A percentile compares a stretch with the other conserved stretches of the same genome.
Evolutionary conservation across 2,888 invertebrate species (phyloP).

Genomic region (Onthophagus sagittarius): DNA sequence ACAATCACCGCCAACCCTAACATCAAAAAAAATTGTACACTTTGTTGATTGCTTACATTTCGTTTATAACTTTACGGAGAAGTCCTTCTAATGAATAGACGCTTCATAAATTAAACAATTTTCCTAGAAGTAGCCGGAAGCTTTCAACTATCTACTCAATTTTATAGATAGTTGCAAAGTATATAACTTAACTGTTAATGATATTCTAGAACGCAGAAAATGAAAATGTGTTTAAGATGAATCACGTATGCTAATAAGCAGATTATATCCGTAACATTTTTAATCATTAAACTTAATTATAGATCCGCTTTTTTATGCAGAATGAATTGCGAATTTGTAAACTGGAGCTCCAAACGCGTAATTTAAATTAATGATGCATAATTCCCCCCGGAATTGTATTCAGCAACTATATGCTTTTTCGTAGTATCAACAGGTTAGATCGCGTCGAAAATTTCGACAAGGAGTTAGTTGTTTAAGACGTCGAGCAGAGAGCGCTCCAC

Average conservation of each 20-base stretch:
- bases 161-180: too few species aligned
- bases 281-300: constrained; percentile 1
- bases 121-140: too few species aligned
- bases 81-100: too few species aligned
- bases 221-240: too few species aligned
- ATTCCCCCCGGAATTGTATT: constrained; percentile 2
- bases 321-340: constrained; percentile 5
- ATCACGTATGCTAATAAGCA: too few species aligned
- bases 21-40: too few species aligned
- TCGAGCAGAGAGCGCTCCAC: background rate
- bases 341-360: background rate
- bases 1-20: background rate
- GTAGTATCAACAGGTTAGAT: constrained; percentile 10
- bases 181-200: too few species aligned
- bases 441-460: background rate
- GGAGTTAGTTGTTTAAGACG: constrained; percentile 6
- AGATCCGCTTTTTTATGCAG: background rate
- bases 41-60: too few species aligned
- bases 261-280: background rate
- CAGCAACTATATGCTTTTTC: constrained; percentile 1
- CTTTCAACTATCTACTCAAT: too few species aligned
- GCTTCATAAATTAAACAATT: too few species aligned
- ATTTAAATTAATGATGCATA: constrained; percentile 12
- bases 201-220: too few species aligned
- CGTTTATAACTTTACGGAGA: too few species aligned